Conservation (phyloP, 2,888 invertebrate genomes). For the Drosophila ezoana region DNA sequence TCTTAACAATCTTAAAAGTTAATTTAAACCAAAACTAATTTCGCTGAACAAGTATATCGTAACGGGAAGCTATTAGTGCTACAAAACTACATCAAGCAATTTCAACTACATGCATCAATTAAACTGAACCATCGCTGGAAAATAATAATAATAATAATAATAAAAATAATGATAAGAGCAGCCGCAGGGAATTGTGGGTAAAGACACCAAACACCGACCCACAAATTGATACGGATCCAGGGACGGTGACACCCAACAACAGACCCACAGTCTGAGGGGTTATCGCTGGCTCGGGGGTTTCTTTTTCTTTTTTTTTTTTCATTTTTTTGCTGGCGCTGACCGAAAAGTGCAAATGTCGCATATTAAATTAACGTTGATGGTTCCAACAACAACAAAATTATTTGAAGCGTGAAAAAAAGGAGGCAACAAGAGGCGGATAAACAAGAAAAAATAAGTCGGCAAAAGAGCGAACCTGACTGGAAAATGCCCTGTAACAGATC, state of each 20-base stretch:
- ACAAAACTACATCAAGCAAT: constrained; percentile 27
- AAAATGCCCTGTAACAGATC: constrained; percentile 7
- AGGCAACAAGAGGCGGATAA: constrained; percentile 16
- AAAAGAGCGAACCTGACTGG: not conserved
- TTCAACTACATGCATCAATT: constrained; percentile 56
- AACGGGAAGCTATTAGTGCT: constrained; percentile 17
- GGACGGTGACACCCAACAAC: constrained; percentile 23
- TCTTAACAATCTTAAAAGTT: not conserved
- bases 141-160: constrained; percentile 28
- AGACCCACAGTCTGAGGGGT: not conserved
- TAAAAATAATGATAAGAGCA: constrained; percentile 16
- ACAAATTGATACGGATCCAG: constrained; percentile 35
- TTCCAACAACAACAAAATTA: constrained; percentile 40
- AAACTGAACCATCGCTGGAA: constrained; percentile 63
- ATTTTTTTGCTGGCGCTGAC: constrained; percentile 28
- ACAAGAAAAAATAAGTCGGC: constrained; percentile 21
- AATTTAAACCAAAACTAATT: not conserved
- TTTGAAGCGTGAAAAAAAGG: constrained; percentile 54
- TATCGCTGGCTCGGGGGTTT: constrained; percentile 14
- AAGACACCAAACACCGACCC: constrained; percentile 14
- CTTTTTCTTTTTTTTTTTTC: too few relatives aligned
- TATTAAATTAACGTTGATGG: constrained; percentile 72
- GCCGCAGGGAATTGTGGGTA: not conserved
- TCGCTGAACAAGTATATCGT: not conserved
- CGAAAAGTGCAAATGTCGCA: constrained; percentile 79